phyloP scores from a whole-genome alignment of 1,140 invertebrate genomes.

The Palaemon carinicauda region DNA sequence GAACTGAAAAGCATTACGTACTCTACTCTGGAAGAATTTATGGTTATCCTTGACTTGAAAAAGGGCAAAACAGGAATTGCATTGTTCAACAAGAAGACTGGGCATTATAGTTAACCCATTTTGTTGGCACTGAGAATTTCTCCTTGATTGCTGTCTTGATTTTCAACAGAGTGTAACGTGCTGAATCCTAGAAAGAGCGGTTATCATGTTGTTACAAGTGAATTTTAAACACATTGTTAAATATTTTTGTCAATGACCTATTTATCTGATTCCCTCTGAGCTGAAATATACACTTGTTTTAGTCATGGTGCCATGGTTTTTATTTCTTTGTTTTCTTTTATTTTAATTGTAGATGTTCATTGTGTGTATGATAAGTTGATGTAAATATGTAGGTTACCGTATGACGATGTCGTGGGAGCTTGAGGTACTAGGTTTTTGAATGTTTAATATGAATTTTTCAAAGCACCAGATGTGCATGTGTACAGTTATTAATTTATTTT shows the following conservation, averaged over 20 bases:
- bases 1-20: no score
- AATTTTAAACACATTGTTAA: slow-evolving; percentile 58
- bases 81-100: no score
- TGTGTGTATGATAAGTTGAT: slow-evolving; percentile 31
- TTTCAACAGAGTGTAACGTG: not conserved
- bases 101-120: no score
- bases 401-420: slow-evolving; percentile 44
- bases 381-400: slow-evolving; percentile 44
- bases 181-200: slow-evolving; percentile 40
- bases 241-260: slow-evolving; percentile 52
- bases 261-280: slow-evolving; percentile 46
- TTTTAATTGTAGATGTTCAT: slow-evolving; percentile 25
- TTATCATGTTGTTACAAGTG: slow-evolving; percentile 56
- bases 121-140: not conserved
- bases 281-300: slow-evolving; percentile 26
- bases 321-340: slow-evolving; percentile 2
- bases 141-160: not conserved
- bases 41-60: no score
- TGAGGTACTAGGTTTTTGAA: slow-evolving; percentile 24
- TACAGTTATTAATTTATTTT: slow-evolving; percentile 54
- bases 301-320: slow-evolving; percentile 44
- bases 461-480: slow-evolving; percentile 26
- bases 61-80: no score
- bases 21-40: no score
- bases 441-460: slow-evolving; percentile 10